Percentiles rank a stretch among this genome's conserved stretches.
Conservation (phyloP, 2,797 vertebrate species). For the Harpagifer antarcticus region DNA sequence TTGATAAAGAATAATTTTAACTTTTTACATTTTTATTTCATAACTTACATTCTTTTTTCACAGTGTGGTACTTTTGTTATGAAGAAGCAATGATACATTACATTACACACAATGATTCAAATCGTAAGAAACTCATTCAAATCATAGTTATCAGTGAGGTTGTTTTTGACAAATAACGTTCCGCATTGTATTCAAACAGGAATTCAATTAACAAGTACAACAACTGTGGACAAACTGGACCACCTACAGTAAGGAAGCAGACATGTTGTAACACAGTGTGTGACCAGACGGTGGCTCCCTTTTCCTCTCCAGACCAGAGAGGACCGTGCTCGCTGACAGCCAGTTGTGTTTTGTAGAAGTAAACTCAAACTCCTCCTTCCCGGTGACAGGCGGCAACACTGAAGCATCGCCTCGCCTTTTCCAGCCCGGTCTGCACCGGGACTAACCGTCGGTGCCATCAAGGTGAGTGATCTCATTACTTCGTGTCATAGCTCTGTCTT, state of each 20-base stretch:
- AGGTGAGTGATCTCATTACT: constrained; percentile 65
- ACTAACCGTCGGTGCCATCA: constrained; percentile 31
- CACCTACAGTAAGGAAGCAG: not conserved
- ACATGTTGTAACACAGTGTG: constrained; percentile 42
- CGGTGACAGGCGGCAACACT: constrained; percentile 74
- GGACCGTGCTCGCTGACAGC: constrained; percentile 55
- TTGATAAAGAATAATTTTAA: not conserved
- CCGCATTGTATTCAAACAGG: not conserved
- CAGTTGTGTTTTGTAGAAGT: constrained; percentile 74
- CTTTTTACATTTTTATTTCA: too few relatives aligned
- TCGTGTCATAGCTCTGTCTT: not conserved
- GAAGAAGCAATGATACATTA: too few relatives aligned
- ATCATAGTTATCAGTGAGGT: not conserved
- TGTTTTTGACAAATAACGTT: not conserved
- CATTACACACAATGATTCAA: not conserved
- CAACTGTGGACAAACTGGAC: not conserved
- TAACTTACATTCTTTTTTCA: too few relatives aligned
- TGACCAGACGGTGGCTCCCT: constrained; percentile 76
- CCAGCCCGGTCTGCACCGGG: constrained; percentile 58
- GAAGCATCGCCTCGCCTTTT: constrained; percentile 70
- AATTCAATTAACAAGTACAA: too few relatives aligned
- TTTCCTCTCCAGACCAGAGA: constrained; percentile 24
- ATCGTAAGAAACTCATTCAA: not conserved
- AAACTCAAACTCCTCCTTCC: constrained; percentile 80
- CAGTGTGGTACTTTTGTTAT: too few relatives aligned